A percentile compares a stretch with the other conserved stretches of the same genome.
These are phyloP conservation scores for Serrognathus titanus DNA, from an alignment of 2,888 invertebrate species.

Conservation along the genomic window DNA sequence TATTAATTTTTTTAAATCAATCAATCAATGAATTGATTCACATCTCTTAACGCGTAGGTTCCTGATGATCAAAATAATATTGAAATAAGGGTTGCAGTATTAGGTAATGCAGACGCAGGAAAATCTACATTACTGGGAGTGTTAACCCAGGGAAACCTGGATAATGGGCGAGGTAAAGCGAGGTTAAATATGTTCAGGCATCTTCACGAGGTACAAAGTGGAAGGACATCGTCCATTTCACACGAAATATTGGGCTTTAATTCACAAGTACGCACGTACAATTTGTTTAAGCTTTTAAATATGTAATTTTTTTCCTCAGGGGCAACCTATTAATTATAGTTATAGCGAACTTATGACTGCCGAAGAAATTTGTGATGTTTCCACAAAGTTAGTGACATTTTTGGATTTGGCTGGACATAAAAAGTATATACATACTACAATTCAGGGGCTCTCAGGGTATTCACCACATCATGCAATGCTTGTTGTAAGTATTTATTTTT, in stretches of 20 bases:
- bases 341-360: conserved; percentile 86
- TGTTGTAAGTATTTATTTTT: conserved; percentile 56
- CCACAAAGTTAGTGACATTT: conserved; percentile 90
- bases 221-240: conserved; percentile 91
- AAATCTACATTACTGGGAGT: conserved; percentile 96
- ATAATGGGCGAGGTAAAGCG: conserved; percentile 93
- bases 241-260: conserved; percentile 97
- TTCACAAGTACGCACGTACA: conserved; percentile 53
- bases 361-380: conserved; percentile 90
- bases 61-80: conserved; percentile 85
- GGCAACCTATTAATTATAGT: conserved; percentile 84
- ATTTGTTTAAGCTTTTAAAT: background rate
- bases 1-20: conserved; percentile 33
- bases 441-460: conserved; percentile 91
- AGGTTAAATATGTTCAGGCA: conserved; percentile 93
- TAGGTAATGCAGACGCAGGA: conserved; percentile 95
- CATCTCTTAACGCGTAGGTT: conserved; percentile 52
- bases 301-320: conserved; percentile 48
- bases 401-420: conserved; percentile 95
- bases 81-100: conserved; percentile 87
- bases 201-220: conserved; percentile 91
- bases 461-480: conserved; percentile 89
- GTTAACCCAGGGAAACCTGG: conserved; percentile 90
- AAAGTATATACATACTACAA: conserved; percentile 92
- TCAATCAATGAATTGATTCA: background rate